Conservation (phyloP, 2,888 invertebrate species). For the Phalangium opilio region DNA sequence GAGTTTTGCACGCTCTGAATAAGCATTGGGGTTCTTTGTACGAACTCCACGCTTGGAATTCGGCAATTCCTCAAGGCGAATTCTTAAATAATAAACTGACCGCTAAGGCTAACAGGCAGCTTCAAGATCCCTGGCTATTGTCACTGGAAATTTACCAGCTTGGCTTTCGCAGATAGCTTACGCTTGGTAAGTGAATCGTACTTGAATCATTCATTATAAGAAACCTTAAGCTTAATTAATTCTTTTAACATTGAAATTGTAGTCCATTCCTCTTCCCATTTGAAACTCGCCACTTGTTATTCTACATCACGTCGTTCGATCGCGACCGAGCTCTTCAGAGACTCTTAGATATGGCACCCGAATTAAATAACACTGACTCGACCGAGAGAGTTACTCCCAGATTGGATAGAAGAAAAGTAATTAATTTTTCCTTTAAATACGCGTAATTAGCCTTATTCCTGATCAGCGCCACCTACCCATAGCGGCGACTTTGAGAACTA, state of each 20-base stretch:
- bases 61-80: slow-evolving; percentile 36
- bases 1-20: slow-evolving; percentile 78
- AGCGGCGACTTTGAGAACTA: too few relatives aligned
- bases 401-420: slow-evolving; percentile 64
- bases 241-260: slow-evolving; percentile 18
- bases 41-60: slow-evolving; percentile 27
- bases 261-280: slow-evolving; percentile 94
- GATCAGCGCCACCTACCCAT: too few relatives aligned
- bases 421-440: neutral
- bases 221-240: neutral
- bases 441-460: too few relatives aligned
- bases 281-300: slow-evolving; percentile 84
- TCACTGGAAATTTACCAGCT: slow-evolving; percentile 88
- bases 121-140: slow-evolving; percentile 93
- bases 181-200: slow-evolving; percentile 35
- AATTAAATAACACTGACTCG: slow-evolving; percentile 49
- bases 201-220: neutral
- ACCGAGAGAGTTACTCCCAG: slow-evolving; percentile 78
- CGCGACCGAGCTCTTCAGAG: slow-evolving; percentile 90
- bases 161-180: slow-evolving; percentile 84
- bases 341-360: slow-evolving; percentile 78
- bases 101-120: slow-evolving; percentile 89
- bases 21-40: slow-evolving; percentile 82
- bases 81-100: slow-evolving; percentile 86
- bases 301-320: slow-evolving; percentile 95